Conservation (phyloP, 2,888 invertebrate species). For the Pterostichus madidus region DNA sequence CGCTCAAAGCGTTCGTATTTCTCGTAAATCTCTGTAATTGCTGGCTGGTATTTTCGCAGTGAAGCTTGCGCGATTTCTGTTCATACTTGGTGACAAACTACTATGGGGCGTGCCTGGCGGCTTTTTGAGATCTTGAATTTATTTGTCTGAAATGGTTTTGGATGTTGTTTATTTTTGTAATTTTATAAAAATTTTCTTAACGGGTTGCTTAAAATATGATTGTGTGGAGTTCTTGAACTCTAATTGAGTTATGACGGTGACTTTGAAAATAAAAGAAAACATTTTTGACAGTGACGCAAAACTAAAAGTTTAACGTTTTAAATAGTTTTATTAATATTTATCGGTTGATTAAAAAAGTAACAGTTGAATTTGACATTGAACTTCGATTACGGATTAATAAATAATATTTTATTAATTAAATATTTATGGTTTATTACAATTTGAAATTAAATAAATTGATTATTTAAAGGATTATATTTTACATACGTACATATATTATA, state of each 20-base stretch:
- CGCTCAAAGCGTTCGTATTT: conserved; percentile 28
- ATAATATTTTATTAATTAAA: too few species aligned
- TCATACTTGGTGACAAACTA: conserved; percentile 48
- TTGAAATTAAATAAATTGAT: too few species aligned
- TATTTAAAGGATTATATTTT: too few species aligned
- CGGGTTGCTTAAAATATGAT: conserved; percentile 17
- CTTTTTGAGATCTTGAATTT: conserved; percentile 24
- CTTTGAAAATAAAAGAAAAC: neutral
- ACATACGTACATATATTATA: too few species aligned
- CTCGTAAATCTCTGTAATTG: conserved; percentile 60
- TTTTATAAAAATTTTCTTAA: conserved; percentile 36
- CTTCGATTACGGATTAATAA: too few species aligned
- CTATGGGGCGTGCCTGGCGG: conserved; percentile 48
- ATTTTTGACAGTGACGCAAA: neutral
- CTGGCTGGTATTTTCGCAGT: conserved; percentile 43
- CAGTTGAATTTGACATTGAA: too few species aligned
- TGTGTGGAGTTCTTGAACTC: neutral
- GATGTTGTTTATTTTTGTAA: conserved; percentile 31
- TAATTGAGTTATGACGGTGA: neutral
- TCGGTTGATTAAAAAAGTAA: too few species aligned
- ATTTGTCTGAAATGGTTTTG: conserved; percentile 22
- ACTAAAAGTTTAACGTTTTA: neutral
- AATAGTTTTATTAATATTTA: too few species aligned
- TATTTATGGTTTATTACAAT: too few species aligned
- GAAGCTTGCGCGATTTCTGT: conserved; percentile 37